Evolutionary conservation across 2,888 invertebrate species (phyloP), one percentile per base, ranked within the genome.

Genomic region (Orchesella flavescens): DNA sequence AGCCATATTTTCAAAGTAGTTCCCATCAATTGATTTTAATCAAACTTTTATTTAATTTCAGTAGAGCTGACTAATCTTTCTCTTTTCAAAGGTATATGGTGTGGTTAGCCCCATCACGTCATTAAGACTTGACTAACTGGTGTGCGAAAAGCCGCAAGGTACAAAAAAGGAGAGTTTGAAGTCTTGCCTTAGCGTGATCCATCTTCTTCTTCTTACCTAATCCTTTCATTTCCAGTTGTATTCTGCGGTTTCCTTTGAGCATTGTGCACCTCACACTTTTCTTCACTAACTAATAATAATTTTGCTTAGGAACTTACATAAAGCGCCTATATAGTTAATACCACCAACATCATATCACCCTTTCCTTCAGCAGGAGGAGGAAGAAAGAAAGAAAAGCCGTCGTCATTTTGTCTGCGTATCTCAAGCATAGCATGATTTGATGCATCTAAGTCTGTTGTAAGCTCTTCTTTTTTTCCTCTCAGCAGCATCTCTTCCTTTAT

Each of bases 201-300:
- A 34, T 34, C 34, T 34, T n/a, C 49, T 65, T 34, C 34, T 34
- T n/a, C 49, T 65, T 55, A 43, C 65, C 34, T 77, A 77, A 77
- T 77, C 77, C 77, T 77, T 77, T 77, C 77, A 77, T 57, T 76
- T 65, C 34, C 49, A 34, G 34, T 65, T 46, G 34, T 34, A 34
- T 24, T 21, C 7, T 19, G 24, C 69, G 69, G 23, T 53, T 69
- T 44, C n/a, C 2, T 68, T 9, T 49, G 7, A 17, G 21, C n/a
- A 49, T 69, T 65, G 34, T 2, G 34, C 34, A 12, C 19, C 65
- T 68, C 49, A 9, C 69, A 23, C 49, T 49, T 66, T 66, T 12
- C 44, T 24, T 55, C 76, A 66, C 24, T 19, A 65, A 66, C 44
- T 65, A 76, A 65, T 55, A 76, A 65, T 55, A 76, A 76, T 76